Evolutionary conservation across 1,140 invertebrate species (phyloP), one percentile per base, ranked within the genome.

Genomic region (Hypothenemus hampei): DNA sequence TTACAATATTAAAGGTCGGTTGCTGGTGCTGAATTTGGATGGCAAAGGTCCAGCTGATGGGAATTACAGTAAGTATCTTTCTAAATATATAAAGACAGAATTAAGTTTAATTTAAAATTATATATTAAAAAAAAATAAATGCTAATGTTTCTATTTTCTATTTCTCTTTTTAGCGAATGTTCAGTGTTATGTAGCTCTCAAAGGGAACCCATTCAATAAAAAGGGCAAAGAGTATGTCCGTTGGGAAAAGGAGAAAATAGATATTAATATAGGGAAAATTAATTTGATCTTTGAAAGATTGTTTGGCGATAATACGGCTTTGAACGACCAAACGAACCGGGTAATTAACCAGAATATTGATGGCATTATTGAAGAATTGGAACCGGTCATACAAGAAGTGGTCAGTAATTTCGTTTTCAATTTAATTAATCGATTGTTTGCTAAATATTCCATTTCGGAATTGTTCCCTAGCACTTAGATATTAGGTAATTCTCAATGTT

Each of bases 271-370:
- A 11, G 60, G 46, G 5, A 40, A 53, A 20, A 31, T 31, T 13
- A 10, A 56, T 36, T 18, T 60, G 19, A 39, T 39, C 4, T 63
- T 63, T 21, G 58, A 58, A 8, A 26, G 41, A 4, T 29, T 60
- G 7, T 51, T 65, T 69, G 70, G 73, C n/a, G 66, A 66, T 20
- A 62, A 62, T 33, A 35, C 35, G 10, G 43, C 52, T 18, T 16
- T 62, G 69, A 73, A 60, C 72, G 61, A 52, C 7, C 61, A 60
- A 52, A 61, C 61, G 11, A 65, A 65, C 24, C 48, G 48, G 45
- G 48, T 63, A 15, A 59, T 65, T 7, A 65, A 65, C 36, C 49
- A 65, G n/a, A 65, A 65, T 44, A 52, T 63, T 31, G 49, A 57
- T 26, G 43, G 33, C n/a, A 52, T 64, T 8, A 43, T 62, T 4